These are phyloP conservation scores for Metaphire vulgaris DNA, from an alignment of 1,140 invertebrate genomes.

Conservation along the genomic window DNA sequence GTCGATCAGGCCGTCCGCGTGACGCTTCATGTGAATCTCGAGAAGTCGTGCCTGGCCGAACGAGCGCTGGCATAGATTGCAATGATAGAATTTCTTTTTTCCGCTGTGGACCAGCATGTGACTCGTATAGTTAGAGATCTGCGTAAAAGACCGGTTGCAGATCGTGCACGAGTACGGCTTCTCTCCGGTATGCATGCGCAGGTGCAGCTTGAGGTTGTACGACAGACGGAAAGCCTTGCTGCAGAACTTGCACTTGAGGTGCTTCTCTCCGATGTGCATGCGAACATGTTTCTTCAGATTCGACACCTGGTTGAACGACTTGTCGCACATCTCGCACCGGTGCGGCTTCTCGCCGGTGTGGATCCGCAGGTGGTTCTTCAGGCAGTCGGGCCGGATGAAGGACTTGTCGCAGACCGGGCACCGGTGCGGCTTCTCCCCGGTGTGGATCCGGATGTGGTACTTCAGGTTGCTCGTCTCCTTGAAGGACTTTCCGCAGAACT, in stretches of 20 bases:
- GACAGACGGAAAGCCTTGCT: conserved; percentile 85
- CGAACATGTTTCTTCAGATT: conserved; percentile 6
- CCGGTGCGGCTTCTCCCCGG: conserved; percentile 54
- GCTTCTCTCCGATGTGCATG: conserved; percentile 53
- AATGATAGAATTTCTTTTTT: conserved; percentile 16
- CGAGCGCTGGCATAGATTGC: conserved; percentile 75
- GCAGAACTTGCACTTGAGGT: conserved; percentile 57
- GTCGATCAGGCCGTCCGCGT: conserved; percentile 82
- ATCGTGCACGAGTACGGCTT: conserved; percentile 65
- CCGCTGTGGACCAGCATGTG: conserved; percentile 56
- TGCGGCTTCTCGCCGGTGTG: conserved; percentile 55
- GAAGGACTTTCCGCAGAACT: conserved; percentile 79
- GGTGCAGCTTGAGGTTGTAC: conserved; percentile 94
- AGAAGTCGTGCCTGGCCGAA: conserved; percentile 97
- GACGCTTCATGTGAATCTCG: conserved; percentile 93
- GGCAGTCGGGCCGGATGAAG: conserved; percentile 53
- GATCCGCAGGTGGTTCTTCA: conserved; percentile 57
- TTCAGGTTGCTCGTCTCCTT: conserved; percentile 97
- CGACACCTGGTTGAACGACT: conserved; percentile 10
- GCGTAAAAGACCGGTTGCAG: conserved; percentile 76
- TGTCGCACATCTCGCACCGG: conserved; percentile 37
- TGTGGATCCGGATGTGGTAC: conserved; percentile 76
- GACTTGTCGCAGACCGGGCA: conserved; percentile 60
- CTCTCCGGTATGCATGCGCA: conserved; percentile 77
- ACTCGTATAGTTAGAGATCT: conserved; percentile 70